Evolutionary conservation across 1,140 invertebrate species (phyloP), one percentile per base, ranked within the genome.

Genomic region (Heliconius congener): DNA sequence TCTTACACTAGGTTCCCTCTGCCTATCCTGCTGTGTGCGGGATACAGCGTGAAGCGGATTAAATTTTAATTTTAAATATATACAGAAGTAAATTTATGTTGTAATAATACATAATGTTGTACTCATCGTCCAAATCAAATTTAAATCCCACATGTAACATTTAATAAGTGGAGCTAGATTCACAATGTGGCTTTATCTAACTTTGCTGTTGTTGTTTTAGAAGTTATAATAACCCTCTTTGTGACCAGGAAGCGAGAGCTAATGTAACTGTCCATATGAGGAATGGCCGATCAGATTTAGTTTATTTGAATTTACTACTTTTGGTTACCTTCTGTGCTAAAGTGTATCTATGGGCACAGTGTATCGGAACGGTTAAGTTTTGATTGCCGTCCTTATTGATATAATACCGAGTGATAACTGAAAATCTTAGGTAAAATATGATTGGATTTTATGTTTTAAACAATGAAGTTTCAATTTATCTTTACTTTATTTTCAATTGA

Each of bases 141-240:
- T 75, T 71, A 78, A 74, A 77, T 79, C 81, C 79, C 78, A 74
- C 66, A 79, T 71, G 83, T 80, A 79, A 79, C 73, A 82, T 85
- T 83, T 85, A 80, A 83, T 78, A 84, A 84, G 82, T 85, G 76
- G 81, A 84, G 82, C 82, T 87, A 86, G 87, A 87, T 89, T 84
- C 85, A 84, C 82, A 85, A 80, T 85, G 85, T 85, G 80, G 86
- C 82, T 84, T 82, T 83, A 83, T 85, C 85, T 82, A 86, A 88
- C 88, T 89, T 87, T 85, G 79, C 82, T 85, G 83, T 84, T 86
- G 83, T 89, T 89, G 84, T 88, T 87, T 86, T 85, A 87, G 66
- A 71, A 77, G 87, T 88, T 88, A 88, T 87, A 88, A 89, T 87
- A 82, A 85, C 78, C 77, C 85, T 86, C 82, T 86, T 85, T 85